These are phyloP conservation scores for Diadromus collaris DNA, from an alignment of 2,888 invertebrate species.

Conservation along the genomic window DNA sequence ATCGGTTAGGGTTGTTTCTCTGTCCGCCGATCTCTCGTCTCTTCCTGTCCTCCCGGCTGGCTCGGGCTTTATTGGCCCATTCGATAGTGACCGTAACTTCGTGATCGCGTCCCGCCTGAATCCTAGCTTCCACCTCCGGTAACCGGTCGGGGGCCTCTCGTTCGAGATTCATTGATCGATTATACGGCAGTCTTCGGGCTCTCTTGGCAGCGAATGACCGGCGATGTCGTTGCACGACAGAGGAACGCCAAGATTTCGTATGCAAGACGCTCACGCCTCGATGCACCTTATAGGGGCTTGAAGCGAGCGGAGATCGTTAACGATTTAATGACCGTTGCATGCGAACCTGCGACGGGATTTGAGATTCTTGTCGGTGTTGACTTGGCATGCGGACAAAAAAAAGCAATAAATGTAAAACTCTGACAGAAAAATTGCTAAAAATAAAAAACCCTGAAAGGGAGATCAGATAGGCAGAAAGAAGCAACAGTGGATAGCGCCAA, in stretches of 20 bases:
- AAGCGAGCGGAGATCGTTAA: not conserved
- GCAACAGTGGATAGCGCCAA: too few relatives aligned
- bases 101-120: not conserved
- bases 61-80: constrained; percentile 25
- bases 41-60: not conserved
- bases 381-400: too few relatives aligned
- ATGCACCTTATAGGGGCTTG: not conserved
- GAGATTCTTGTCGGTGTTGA: too few relatives aligned
- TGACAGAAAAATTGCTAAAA: too few relatives aligned
- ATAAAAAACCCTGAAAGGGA: too few relatives aligned
- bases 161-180: constrained; percentile 42
- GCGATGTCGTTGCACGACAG: not conserved
- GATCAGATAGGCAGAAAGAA: too few relatives aligned
- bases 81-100: constrained; percentile 33
- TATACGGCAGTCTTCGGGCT: constrained; percentile 4
- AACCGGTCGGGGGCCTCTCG: constrained; percentile 11
- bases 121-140: not conserved
- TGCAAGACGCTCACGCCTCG: constrained; percentile 7
- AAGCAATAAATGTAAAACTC: too few relatives aligned
- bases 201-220: constrained; percentile 10
- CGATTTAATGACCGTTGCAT: not conserved
- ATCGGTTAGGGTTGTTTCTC: constrained; percentile 38
- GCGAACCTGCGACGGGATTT: not conserved
- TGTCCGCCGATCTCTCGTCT: not conserved
- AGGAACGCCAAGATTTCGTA: constrained; percentile 3